Percentiles rank a stretch among this genome's conserved stretches.
These are phyloP conservation scores for Lerema accius DNA, from an alignment of 1,140 invertebrate species.

Conservation along the genomic window DNA sequence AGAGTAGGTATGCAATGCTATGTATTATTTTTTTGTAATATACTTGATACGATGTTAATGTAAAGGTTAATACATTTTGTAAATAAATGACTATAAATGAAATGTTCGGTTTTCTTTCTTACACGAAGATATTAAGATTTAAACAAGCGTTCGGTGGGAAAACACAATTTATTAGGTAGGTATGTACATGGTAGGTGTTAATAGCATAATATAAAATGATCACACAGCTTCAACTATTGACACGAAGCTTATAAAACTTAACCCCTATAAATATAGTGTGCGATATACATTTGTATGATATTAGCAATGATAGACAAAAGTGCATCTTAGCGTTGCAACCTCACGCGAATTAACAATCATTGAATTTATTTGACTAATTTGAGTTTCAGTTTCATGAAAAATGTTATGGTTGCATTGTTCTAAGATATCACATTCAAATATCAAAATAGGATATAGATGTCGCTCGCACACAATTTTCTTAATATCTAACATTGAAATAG, in stretches of 20 bases:
- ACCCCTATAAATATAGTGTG: slow-evolving; percentile 61
- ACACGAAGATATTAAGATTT: too few species aligned
- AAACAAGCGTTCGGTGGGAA: slow-evolving; percentile 57
- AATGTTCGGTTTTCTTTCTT: not conserved
- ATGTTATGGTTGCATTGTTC: not conserved
- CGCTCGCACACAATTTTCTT: slow-evolving; percentile 17
- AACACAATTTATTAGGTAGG: slow-evolving; percentile 75
- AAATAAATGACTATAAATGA: slow-evolving; percentile 17
- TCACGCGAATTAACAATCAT: not conserved
- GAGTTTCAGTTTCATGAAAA: not conserved
- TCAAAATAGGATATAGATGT: slow-evolving; percentile 27
- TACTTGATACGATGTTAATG: slow-evolving; percentile 31
- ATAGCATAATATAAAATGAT: slow-evolving; percentile 66
- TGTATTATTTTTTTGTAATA: slow-evolving; percentile 43
- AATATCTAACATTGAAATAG: slow-evolving; percentile 53
- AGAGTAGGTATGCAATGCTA: slow-evolving; percentile 17
- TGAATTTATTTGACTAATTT: too few species aligned
- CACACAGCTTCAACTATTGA: slow-evolving; percentile 62
- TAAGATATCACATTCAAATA: slow-evolving; percentile 24
- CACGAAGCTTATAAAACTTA: slow-evolving; percentile 62
- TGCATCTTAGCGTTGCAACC: slow-evolving; percentile 16
- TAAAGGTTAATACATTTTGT: slow-evolving; percentile 23
- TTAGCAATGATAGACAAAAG: slow-evolving; percentile 41
- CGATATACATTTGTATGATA: slow-evolving; percentile 58
- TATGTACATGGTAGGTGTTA: slow-evolving; percentile 73